Evolutionary conservation across 2,888 invertebrate species (phyloP), one percentile per base, ranked within the genome.

Genomic region (Athalia cordata): DNA sequence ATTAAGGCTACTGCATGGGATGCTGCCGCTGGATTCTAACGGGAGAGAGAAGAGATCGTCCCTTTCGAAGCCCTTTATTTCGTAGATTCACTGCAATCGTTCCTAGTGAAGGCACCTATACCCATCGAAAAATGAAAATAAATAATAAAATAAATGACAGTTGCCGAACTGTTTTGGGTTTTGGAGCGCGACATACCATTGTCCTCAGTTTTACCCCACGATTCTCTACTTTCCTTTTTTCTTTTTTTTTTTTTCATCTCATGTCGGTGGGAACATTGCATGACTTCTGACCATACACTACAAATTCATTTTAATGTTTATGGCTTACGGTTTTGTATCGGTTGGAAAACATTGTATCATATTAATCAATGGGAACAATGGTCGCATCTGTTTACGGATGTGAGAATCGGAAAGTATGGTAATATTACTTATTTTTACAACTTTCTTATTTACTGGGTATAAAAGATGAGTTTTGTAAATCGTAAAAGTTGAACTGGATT

Each of bases 301-400:
- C 88, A 87, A 89, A 88, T 86, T 87, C 86, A 90, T 90, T 89
- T 2, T 86, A 88, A 89, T 89, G 89, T 90, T 90, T 90, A 90
- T 89, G 89, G 84, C 87, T 81, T 81, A 85, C 84, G 87, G 87
- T 86, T 84, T 82, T 84, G 86, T 86, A 84, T 84, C 82, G 83
- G 84, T 81, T 80, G 81, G 80, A 43, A 61, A 82, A 79, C 82
- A 87, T 87, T 83, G 79, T 82, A 80, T 74, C 50, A 47, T 45
- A 29, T 11, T 3, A 68, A 68, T 68, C 43, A 68, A 68, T 68
- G 15, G 55, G 15, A 3, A 43, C 5, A 50, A n/a, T 11, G 11
- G 11, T 68, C 52, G 55, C 68, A 68, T 68, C 55, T 55, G 55
- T 50, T 55, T 43, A 11, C 4, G 11, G 47, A 43, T 68, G 50